phyloP scores from a whole-genome alignment of 2,797 vertebrate species.

The Sebastes vulpes region DNA sequence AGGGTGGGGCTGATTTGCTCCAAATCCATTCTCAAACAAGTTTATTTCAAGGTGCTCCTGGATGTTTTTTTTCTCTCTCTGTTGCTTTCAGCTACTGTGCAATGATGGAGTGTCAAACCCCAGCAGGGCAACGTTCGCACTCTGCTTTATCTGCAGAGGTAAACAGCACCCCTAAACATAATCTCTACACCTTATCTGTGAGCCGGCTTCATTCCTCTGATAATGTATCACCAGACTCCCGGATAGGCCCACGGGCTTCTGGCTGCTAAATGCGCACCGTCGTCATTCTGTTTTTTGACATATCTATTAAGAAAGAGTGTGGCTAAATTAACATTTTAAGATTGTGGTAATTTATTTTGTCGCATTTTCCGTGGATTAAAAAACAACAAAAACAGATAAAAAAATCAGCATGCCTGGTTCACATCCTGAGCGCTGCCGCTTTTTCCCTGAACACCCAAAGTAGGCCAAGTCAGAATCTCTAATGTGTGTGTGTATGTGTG shows the following conservation, averaged over 20 bases:
- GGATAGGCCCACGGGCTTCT: not conserved
- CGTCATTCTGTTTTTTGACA: not conserved
- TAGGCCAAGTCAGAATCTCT: constrained; percentile 68
- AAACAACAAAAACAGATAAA: constrained; percentile 16
- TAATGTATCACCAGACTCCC: constrained; percentile 32
- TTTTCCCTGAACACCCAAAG: constrained; percentile 41
- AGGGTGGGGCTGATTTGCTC: constrained; percentile 52
- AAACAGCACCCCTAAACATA: constrained; percentile 42
- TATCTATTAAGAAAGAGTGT: not conserved
- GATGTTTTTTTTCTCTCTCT: not conserved
- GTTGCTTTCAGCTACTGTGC: constrained; percentile 32
- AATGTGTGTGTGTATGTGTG: not conserved
- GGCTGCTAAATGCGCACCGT: not conserved
- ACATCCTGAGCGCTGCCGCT: constrained; percentile 3
- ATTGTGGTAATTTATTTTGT: constrained; percentile 28
- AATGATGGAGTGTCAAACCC: not conserved
- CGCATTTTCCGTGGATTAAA: constrained; percentile 20
- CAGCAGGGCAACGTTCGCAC: constrained; percentile 16
- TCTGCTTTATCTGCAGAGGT: constrained; percentile 46
- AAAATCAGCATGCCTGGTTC: constrained; percentile 26
- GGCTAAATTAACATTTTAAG: constrained; percentile 12
- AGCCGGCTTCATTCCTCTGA: constrained; percentile 30
- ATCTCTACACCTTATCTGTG: constrained; percentile 52
- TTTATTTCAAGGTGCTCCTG: constrained; percentile 43
- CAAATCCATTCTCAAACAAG: constrained; percentile 48